Evolutionary conservation across 2,113 vertebrate genomes (phyloP), one percentile per base, ranked within the genome.

Genomic region (Pedionomus torquatus): DNA sequence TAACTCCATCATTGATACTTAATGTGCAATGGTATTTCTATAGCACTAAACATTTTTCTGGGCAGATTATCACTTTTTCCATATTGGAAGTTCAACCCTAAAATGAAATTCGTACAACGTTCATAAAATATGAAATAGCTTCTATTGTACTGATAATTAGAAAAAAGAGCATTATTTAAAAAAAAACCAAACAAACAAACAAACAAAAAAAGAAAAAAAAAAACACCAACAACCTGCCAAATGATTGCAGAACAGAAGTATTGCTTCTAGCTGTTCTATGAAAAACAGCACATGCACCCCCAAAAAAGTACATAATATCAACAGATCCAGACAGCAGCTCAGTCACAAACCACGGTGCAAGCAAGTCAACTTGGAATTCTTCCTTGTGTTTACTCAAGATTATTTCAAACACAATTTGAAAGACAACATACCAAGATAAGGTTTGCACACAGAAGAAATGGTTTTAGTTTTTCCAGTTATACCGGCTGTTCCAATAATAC

Each of bases 391-490:
- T 96, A 89, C 93, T 75, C 74, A 75, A 95, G 91, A 89, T 82
- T 87, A 84, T 89, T 91, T 89, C 35, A 76, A 16, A 64, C 5
- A 35, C 24, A 57, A 12, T 80, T 83, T 69, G 41, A 90, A 90
- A 97, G 84, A 43, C 70, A 91, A 85, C 57, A 57, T 76, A 91
- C 80, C 93, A 91, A 95, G 94, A 81, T 91, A 95, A 94, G 70
- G 63, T 52, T 58, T 89, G 74, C 74, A 91, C 39, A 61, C 61
- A 82, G 76, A 91, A 82, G 43, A 86, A 89, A 84, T 13, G 3
- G 24, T 13, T 95, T 97, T 64, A 60, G 91, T 85, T 96, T 95
- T 97, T 96, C 96, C 94, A 96, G 95, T 96, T 89, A 87, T 79
- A 96, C 96, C 28, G 4, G 91, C 93, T 96, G 81, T 69, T 91